Evolutionary conservation across 1,140 invertebrate genomes (phyloP), one percentile per base, ranked within the genome.

Genomic region (Hyles euphorbiae): DNA sequence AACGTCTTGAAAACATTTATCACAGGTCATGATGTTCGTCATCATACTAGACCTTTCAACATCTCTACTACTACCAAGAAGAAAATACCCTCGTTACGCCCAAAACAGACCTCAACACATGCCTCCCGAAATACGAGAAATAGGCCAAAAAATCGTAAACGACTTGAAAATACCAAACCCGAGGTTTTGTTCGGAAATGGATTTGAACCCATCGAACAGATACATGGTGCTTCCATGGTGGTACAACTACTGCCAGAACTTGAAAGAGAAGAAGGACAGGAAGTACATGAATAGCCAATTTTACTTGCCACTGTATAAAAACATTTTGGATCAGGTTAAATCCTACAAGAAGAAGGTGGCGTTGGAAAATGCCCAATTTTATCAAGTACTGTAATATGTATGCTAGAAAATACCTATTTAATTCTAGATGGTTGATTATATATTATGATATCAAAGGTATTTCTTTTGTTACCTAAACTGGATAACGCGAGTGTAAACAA

Each of bases 181-280:
- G 10, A 51, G 61, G 0, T 78, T 81, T 43, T 83, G 80, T 53
- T 48, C 65, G 1, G 55, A 67, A 32, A 72, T 72, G 68, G 52
- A 66, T 5, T 54, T 66, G 9, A 40, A 59, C 3, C 50, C 63
- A 5, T 51, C 60, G 7, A 57, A 57, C 1, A 58, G 61, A 1
- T 74, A 67, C 32, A 34, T 71, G 5, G 60, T 76, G 5, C 48
- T 77, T 7, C 80, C 77, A 0, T 83, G 76, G 77, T 81, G 77
- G 80, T 72, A 74, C 40, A 47, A 73, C 1, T 68, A 76, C 53
- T 83, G 80, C 34, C 67, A 72, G 50, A 52, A 59, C 1, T 50
- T 72, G 32, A 61, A 60, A 32, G 66, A 70, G 32, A 59, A 60
- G 22, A 50, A 52, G 8, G 56, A 40, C 3, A 68, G 49, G 46